Conservation (phyloP, 1,140 invertebrate genomes). For the Lepidurus apus region DNA sequence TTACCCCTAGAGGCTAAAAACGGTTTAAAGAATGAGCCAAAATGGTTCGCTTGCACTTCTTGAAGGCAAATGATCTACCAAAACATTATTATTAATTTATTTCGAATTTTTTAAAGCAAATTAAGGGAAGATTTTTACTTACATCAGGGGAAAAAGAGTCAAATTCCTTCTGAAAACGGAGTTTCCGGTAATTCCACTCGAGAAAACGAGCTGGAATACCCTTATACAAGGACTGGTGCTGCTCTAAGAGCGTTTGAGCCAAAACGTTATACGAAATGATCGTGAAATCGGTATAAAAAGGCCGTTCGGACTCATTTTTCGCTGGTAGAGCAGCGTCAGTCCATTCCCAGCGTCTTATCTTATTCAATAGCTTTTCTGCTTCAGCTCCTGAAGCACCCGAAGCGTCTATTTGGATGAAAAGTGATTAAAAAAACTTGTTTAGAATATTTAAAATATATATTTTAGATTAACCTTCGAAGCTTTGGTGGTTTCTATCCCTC, state of each 20-base stretch:
- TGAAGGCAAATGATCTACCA: constrained; percentile 72
- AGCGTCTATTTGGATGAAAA: too few relatives aligned
- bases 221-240: constrained; percentile 68
- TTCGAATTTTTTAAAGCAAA: constrained; percentile 29
- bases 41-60: constrained; percentile 77
- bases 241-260: constrained; percentile 70
- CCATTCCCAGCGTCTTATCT: neutral
- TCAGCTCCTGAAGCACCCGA: too few relatives aligned
- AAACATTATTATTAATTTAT: constrained; percentile 36
- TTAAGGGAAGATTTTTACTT: constrained; percentile 41
- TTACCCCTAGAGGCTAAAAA: constrained; percentile 40
- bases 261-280: constrained; percentile 80
- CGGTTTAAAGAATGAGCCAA: constrained; percentile 54
- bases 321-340: neutral
- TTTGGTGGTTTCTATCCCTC: neutral
- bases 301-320: neutral
- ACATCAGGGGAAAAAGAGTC: constrained; percentile 65
- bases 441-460: too few relatives aligned
- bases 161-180: constrained; percentile 66
- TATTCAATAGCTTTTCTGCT: too few relatives aligned
- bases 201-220: constrained; percentile 55
- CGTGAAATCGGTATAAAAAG: constrained; percentile 38
- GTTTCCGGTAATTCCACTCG: constrained; percentile 63
- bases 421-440: too few relatives aligned
- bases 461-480: neutral